Conservation (phyloP, 1,140 invertebrate genomes). For the Bombyx mandarina region DNA sequence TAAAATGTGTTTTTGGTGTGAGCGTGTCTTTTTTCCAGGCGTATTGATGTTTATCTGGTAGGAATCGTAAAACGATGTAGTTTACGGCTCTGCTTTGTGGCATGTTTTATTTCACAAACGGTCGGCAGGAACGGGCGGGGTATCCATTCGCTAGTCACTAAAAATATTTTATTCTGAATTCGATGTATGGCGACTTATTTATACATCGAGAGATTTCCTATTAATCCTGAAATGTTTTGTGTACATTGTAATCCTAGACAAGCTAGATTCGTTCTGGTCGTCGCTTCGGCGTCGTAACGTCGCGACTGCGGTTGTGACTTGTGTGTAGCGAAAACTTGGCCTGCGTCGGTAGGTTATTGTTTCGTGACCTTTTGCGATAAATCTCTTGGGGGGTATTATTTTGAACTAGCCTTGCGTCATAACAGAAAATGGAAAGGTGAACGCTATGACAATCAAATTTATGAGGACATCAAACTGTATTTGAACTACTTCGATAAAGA, state of each 20-base stretch:
- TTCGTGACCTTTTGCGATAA: slow-evolving; percentile 37
- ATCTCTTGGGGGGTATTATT: slow-evolving; percentile 28
- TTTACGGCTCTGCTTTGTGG: slow-evolving; percentile 28
- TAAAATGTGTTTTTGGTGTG: slow-evolving; percentile 22
- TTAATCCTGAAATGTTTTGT: neutral
- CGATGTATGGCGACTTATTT: too few relatives aligned
- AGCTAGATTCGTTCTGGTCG: too few relatives aligned
- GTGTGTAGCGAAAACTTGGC: slow-evolving; percentile 36
- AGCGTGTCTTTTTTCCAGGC: slow-evolving; percentile 41
- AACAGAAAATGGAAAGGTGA: slow-evolving; percentile 19
- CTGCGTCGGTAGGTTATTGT: slow-evolving; percentile 38
- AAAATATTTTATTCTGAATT: too few relatives aligned
- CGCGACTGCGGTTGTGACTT: slow-evolving; percentile 19
- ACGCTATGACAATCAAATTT: slow-evolving; percentile 21
- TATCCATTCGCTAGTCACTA: too few relatives aligned
- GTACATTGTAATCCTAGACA: too few relatives aligned
- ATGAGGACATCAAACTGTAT: slow-evolving; percentile 7
- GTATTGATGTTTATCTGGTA: slow-evolving; percentile 48
- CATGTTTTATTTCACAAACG: slow-evolving; percentile 26
- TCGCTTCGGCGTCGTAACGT: slow-evolving; percentile 24
- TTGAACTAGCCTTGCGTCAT: slow-evolving; percentile 15
- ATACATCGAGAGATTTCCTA: neutral
- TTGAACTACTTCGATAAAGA: too few relatives aligned
- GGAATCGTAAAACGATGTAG: slow-evolving; percentile 38
- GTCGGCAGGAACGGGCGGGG: too few relatives aligned